Evolutionary conservation across 2,888 invertebrate genomes (phyloP).

Genomic region (Sclerodermus sp.): DNA sequence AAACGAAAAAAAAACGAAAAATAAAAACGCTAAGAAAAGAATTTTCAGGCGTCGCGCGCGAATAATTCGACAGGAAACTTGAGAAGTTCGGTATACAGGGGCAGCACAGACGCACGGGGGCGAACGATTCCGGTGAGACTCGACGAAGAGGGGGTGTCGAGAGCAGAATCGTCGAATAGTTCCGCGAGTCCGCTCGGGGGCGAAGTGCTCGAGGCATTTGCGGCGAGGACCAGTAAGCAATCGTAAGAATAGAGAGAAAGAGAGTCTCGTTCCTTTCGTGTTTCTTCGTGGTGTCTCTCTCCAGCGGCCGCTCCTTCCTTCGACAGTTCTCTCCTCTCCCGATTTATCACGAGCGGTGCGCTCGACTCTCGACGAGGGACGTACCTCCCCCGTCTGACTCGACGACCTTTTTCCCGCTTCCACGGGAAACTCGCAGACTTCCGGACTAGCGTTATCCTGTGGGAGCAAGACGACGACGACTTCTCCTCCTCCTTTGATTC

Average conservation of each 20-base stretch:
- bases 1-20: not conserved
- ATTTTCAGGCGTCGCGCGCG: too few relatives aligned
- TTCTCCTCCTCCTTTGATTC: too few relatives aligned
- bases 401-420: too few relatives aligned
- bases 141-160: conserved; percentile 15
- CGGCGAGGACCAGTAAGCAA: conserved; percentile 52
- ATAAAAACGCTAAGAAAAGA: too few relatives aligned
- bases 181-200: conserved; percentile 42
- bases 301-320: too few relatives aligned
- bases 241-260: conserved; percentile 42
- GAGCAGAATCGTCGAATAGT: conserved; percentile 48
- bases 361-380: conserved; percentile 26
- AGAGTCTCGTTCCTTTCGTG: conserved; percentile 24
- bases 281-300: not conserved
- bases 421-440: too few relatives aligned
- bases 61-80: too few relatives aligned
- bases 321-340: conserved; percentile 11
- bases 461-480: too few relatives aligned
- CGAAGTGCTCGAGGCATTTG: conserved; percentile 22
- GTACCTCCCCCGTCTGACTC: conserved; percentile 34
- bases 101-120: too few relatives aligned
- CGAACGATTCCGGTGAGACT: not conserved
- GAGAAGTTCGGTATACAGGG: too few relatives aligned
- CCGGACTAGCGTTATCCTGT: too few relatives aligned
- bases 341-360: not conserved